Conservation (phyloP, 2,888 invertebrate species). For the Spilarctia lutea region DNA sequence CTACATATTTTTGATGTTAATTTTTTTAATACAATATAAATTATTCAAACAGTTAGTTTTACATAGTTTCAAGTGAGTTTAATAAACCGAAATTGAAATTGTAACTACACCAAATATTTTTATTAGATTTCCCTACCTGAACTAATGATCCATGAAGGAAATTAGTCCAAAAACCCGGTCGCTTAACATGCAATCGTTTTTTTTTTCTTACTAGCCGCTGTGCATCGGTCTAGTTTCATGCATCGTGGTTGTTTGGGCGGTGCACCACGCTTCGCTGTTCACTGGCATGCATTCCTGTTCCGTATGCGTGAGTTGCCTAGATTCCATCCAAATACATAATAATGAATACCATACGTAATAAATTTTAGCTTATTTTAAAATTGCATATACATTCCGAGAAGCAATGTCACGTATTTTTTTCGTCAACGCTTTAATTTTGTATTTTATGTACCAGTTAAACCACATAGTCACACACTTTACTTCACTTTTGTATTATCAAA, state of each 20-base stretch:
- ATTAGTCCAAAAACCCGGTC: constrained; percentile 54
- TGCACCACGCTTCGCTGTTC: constrained; percentile 62
- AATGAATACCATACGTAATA: constrained; percentile 49
- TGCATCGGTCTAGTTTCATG: constrained; percentile 62
- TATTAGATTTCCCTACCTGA: constrained; percentile 20
- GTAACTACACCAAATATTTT: constrained; percentile 16
- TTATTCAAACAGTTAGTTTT: neutral
- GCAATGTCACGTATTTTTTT: neutral
- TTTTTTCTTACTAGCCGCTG: constrained; percentile 47
- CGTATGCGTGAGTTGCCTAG: constrained; percentile 65
- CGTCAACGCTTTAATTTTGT: neutral
- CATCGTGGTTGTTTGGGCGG: constrained; percentile 55
- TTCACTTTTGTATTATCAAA: neutral
- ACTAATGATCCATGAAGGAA: constrained; percentile 47
- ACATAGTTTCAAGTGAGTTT: constrained; percentile 3
- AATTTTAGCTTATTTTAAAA: neutral
- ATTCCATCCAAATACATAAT: constrained; percentile 55
- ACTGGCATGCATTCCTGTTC: constrained; percentile 66
- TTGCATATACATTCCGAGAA: neutral
- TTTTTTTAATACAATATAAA: neutral
- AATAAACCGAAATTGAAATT: constrained; percentile 9
- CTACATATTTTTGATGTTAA: neutral
- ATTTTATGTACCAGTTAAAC: neutral
- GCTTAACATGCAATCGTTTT: constrained; percentile 55
- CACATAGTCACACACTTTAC: neutral